Percentiles rank a stretch among this genome's conserved stretches.
These are phyloP conservation scores for Ornithoptera priamus DNA, from an alignment of 2,888 invertebrate species.

Conservation along the genomic window DNA sequence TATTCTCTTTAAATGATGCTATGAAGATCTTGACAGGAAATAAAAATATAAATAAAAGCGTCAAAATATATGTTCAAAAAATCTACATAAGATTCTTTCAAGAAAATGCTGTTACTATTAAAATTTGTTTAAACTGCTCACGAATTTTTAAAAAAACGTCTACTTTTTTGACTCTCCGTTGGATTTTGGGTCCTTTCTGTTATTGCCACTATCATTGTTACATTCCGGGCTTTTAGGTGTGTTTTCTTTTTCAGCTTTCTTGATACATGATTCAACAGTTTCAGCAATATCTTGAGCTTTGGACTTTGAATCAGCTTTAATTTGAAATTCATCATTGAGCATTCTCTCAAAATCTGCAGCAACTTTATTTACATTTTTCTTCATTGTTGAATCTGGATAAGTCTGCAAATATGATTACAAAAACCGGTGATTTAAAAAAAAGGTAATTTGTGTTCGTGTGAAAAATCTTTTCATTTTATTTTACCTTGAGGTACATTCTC, in stretches of 20 bases:
- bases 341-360: slow-evolving; percentile 71
- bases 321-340: slow-evolving; percentile 66
- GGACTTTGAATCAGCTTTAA: slow-evolving; percentile 57
- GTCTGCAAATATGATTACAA: slow-evolving; percentile 49
- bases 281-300: slow-evolving; percentile 52
- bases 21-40: slow-evolving; percentile 16
- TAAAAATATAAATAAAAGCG: slow-evolving; percentile 28
- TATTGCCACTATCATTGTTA: slow-evolving; percentile 10
- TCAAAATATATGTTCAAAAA: slow-evolving; percentile 28
- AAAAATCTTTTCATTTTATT: background rate
- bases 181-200: slow-evolving; percentile 23
- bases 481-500: slow-evolving; percentile 82
- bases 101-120: slow-evolving; percentile 14
- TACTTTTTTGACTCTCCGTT: slow-evolving; percentile 22
- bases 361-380: slow-evolving; percentile 70
- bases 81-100: slow-evolving; percentile 13
- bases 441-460: background rate
- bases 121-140: slow-evolving; percentile 20
- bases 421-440: background rate
- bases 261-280: slow-evolving; percentile 42
- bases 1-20: slow-evolving; percentile 8
- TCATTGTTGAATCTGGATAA: slow-evolving; percentile 68
- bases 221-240: slow-evolving; percentile 32
- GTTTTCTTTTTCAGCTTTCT: slow-evolving; percentile 52
- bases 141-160: slow-evolving; percentile 2